Percentiles rank a stretch among this genome's conserved stretches.
Evolutionary conservation across 35 echinoderm and acorn worm species (phyloP).

Genomic region (Apostichopus californicus): DNA sequence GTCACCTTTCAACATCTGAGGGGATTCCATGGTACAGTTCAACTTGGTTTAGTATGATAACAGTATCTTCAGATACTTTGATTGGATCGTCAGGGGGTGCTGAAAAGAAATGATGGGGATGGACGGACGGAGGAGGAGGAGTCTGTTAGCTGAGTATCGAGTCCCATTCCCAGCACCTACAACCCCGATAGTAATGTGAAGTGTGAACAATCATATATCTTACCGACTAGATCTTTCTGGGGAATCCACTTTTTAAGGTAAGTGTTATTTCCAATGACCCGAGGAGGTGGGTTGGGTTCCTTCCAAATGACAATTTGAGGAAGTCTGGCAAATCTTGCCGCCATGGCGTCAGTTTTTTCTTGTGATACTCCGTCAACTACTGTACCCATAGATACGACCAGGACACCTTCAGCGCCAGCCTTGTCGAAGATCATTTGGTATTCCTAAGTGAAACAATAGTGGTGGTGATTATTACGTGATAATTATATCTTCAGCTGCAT

Average conservation of each 20-base stretch:
- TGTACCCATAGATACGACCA: slow-evolving; percentile 22
- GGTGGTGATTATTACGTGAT: too few relatives aligned
- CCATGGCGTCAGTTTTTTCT: slow-evolving; percentile 34
- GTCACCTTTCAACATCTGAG: too few relatives aligned
- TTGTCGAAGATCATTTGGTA: slow-evolving; percentile 14
- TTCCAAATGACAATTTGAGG: slow-evolving; percentile 37
- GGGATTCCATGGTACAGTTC: too few relatives aligned
- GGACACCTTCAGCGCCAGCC: slow-evolving; percentile 1
- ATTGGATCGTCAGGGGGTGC: too few relatives aligned
- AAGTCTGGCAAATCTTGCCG: slow-evolving; percentile 45
- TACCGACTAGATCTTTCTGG: slow-evolving; percentile 33
- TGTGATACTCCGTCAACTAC: slow-evolving; percentile 22
- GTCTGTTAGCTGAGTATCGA: too few relatives aligned
- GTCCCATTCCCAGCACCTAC: too few relatives aligned
- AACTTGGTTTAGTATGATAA: too few relatives aligned
- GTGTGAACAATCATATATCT: background rate
- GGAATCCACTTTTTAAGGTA: slow-evolving; percentile 22
- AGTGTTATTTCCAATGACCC: slow-evolving; percentile 10
- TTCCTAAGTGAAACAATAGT: background rate
- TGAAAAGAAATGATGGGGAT: too few relatives aligned
- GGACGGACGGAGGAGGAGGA: too few relatives aligned
- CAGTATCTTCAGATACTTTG: too few relatives aligned
- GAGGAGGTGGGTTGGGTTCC: background rate
- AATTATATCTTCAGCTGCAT: too few relatives aligned
- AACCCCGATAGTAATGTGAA: too few relatives aligned